Evolutionary conservation across 2,797 vertebrate species (phyloP).

Genomic region (Hylomyscus alleni): DNA sequence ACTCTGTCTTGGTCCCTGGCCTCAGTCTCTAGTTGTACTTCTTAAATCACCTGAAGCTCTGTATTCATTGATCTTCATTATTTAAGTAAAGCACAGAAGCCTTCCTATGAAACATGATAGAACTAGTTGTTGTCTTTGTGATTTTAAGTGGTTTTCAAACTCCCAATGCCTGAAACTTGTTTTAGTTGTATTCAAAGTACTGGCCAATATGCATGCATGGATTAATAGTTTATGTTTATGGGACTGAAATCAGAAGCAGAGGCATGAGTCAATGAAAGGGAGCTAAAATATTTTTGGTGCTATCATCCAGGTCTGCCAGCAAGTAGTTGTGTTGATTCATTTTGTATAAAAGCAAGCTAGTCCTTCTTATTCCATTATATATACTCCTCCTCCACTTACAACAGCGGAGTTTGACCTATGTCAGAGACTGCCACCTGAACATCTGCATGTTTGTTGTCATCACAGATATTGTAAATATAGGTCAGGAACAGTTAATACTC

Average conservation of each 20-base stretch:
- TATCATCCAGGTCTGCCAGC: background rate
- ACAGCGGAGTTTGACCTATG: background rate
- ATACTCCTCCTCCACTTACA: background rate
- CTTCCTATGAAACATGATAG: background rate
- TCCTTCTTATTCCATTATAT: background rate
- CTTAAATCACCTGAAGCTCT: background rate
- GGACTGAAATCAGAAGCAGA: background rate
- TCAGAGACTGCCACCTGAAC: background rate
- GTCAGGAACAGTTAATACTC: background rate
- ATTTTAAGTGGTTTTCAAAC: background rate
- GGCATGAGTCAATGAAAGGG: background rate
- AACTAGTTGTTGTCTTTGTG: background rate
- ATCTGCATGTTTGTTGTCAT: background rate
- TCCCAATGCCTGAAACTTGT: background rate
- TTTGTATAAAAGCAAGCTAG: background rate
- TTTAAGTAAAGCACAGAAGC: background rate
- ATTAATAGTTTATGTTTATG: constrained; percentile 45
- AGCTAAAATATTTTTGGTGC: background rate
- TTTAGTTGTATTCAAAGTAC: constrained; percentile 6
- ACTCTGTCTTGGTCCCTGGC: background rate
- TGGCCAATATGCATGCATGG: background rate
- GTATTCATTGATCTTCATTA: background rate
- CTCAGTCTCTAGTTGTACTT: background rate
- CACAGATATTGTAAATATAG: background rate
- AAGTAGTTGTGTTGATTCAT: constrained; percentile 16